Evolutionary conservation across 2,113 vertebrate species (phyloP), one percentile per base, ranked within the genome.

Genomic region (Dicaeum eximium): DNA sequence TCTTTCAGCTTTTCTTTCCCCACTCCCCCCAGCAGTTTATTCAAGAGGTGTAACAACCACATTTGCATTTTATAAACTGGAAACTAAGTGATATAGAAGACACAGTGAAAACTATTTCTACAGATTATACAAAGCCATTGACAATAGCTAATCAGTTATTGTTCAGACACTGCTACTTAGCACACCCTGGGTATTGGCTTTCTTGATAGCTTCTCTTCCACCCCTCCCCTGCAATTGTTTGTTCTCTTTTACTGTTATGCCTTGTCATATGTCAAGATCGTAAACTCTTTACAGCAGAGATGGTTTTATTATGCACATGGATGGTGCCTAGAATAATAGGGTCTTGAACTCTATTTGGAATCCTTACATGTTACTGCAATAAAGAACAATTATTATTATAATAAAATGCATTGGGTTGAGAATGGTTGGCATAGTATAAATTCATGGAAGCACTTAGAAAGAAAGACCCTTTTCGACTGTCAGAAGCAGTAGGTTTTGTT

Each of bases 351-450:
- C 91, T 83, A 82, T 93, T 85, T 90, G 73, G 74, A 71, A 90
- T 86, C 87, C 90, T 93, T 92, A 90, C 89, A 93, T 84, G 84
- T 85, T 95, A 79, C 89, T 75, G 54, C 84, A 93, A 89, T 96
- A 97, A 95, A 91, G 92, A 89, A 86, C 79, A 92, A 95, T 94
- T 95, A 96, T 95, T 96, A 92, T 95, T 74, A 92, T 86, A 94
- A 95, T 96, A 88, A 93, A 95, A 92, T 92, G 71, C 91, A 80
- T 80, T 80, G 56, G 24, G 38, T 74, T 86, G 75, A 95, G 64
- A 80, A 78, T 78, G 38, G 86, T 33, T 92, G 69, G 80, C 75
- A 78, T 30, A 54, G 54, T 58, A 83, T 70, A 94, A 92, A 88
- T 51, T 56, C 64, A 74, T 62, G 54, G 58, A 90, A 38, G 67